Evolutionary conservation across 2,888 invertebrate species (phyloP).

Genomic region (Cheilosia grossa): DNA sequence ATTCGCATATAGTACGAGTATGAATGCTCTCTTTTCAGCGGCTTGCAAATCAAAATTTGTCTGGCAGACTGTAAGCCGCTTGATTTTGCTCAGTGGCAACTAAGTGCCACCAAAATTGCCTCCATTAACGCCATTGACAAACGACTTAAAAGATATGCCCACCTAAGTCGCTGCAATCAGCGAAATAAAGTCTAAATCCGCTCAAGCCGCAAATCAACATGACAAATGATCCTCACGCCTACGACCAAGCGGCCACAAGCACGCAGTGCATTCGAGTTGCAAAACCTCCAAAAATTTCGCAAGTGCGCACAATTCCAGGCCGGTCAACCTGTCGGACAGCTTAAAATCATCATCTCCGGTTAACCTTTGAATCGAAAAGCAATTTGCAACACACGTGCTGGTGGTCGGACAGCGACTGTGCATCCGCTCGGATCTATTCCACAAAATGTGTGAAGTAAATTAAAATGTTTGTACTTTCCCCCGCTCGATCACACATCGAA

Average conservation of each 20-base stretch:
- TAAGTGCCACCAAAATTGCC: not conserved
- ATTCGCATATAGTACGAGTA: too few relatives aligned
- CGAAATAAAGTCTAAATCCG: constrained; percentile 3
- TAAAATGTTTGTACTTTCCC: constrained; percentile 31
- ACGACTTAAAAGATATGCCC: not conserved
- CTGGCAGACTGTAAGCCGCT: not conserved
- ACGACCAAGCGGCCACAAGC: not conserved
- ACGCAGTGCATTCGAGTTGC: constrained; percentile 37
- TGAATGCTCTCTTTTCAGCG: too few relatives aligned
- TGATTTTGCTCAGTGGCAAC: not conserved
- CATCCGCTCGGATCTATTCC: constrained; percentile 51
- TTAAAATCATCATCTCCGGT: constrained; percentile 15
- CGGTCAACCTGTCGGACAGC: constrained; percentile 22
- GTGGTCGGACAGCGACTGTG: constrained; percentile 14
- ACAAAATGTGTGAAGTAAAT: constrained; percentile 45
- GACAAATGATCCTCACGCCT: constrained; percentile 1
- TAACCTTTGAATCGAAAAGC: constrained; percentile 46
- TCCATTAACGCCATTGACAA: not conserved
- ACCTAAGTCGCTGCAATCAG: not conserved
- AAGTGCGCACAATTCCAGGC: constrained; percentile 4
- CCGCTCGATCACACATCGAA: constrained; percentile 33
- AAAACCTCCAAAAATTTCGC: constrained; percentile 28
- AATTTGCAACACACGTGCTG: constrained; percentile 16
- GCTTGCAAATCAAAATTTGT: too few relatives aligned
- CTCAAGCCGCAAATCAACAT: not conserved